Evolutionary conservation across 2,888 invertebrate species (phyloP).

Genomic region (Cephus pygmeus): DNA sequence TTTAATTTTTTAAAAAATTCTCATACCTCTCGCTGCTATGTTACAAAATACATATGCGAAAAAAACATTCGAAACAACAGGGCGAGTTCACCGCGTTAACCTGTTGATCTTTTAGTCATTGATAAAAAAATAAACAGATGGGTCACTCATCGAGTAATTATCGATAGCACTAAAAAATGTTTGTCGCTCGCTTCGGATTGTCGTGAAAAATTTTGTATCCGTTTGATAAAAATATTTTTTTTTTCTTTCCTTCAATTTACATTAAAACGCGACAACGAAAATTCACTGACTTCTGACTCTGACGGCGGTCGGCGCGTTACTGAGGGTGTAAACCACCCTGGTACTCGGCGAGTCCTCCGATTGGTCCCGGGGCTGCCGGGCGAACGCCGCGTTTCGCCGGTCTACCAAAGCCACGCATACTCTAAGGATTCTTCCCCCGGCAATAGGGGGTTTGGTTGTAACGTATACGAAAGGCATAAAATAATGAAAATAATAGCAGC

Average conservation of each 20-base stretch:
- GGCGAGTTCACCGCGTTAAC: slow-evolving; percentile 28
- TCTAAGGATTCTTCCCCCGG: too few species aligned
- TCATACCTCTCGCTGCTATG: neutral
- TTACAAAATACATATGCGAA: slow-evolving; percentile 7
- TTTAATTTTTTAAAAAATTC: neutral
- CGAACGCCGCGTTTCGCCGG: neutral
- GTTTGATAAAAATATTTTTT: too few species aligned
- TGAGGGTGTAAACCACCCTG: slow-evolving; percentile 37
- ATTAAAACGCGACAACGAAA: too few species aligned
- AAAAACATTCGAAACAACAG: slow-evolving; percentile 2
- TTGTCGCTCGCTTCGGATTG: too few species aligned
- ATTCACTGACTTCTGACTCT: slow-evolving; percentile 20
- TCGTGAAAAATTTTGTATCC: too few species aligned
- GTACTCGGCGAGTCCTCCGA: slow-evolving; percentile 3
- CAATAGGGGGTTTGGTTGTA: too few species aligned
- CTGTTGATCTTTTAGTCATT: slow-evolving; percentile 32
- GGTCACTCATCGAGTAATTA: too few species aligned
- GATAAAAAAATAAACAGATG: neutral
- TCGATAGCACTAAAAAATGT: neutral
- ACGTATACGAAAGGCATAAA: too few species aligned
- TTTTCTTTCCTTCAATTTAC: too few species aligned
- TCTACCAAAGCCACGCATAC: too few species aligned
- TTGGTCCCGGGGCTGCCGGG: slow-evolving; percentile 17
- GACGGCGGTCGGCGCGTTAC: slow-evolving; percentile 39
- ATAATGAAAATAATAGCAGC: too few species aligned